Conservation (phyloP, 1,140 invertebrate genomes). For the Penaeus chinensis region DNA sequence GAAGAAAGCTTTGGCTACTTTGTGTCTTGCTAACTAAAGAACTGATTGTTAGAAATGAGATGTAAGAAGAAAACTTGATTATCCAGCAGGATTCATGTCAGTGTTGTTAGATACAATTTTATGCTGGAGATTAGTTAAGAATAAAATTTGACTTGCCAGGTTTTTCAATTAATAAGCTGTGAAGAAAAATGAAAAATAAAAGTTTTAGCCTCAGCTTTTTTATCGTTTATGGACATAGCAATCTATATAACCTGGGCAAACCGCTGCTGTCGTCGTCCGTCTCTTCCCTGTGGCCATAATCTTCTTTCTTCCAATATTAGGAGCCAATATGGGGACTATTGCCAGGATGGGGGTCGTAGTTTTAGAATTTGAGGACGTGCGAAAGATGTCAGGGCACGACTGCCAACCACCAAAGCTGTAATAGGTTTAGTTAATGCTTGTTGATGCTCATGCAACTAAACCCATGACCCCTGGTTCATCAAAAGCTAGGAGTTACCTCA, state of each 20-base stretch:
- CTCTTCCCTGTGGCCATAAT: constrained; percentile 50
- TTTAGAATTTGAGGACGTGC: background rate
- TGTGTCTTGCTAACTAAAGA: too few relatives aligned
- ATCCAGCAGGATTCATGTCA: too few relatives aligned
- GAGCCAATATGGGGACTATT: constrained; percentile 36
- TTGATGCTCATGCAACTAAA: constrained; percentile 40
- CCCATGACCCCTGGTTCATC: constrained; percentile 5
- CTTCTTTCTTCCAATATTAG: constrained; percentile 43
- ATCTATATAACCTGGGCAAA: constrained; percentile 32
- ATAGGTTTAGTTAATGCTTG: constrained; percentile 27
- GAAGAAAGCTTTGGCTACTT: constrained; percentile 29
- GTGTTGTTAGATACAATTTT: too few relatives aligned
- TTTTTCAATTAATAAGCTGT: too few relatives aligned
- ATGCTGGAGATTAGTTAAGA: too few relatives aligned
- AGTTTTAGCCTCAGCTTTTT: too few relatives aligned
- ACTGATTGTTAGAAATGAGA: too few relatives aligned
- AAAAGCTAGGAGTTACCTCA: too few relatives aligned
- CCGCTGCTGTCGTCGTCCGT: constrained; percentile 36
- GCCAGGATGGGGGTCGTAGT: constrained; percentile 10
- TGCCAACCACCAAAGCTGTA: constrained; percentile 26
- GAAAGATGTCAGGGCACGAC: constrained; percentile 9
- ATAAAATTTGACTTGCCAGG: too few relatives aligned
- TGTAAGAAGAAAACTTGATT: too few relatives aligned
- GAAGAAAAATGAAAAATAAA: too few relatives aligned
- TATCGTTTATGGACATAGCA: background rate